phyloP scores from a whole-genome alignment of 2,113 vertebrate species.

The Psilopogon haemacephalus region DNA sequence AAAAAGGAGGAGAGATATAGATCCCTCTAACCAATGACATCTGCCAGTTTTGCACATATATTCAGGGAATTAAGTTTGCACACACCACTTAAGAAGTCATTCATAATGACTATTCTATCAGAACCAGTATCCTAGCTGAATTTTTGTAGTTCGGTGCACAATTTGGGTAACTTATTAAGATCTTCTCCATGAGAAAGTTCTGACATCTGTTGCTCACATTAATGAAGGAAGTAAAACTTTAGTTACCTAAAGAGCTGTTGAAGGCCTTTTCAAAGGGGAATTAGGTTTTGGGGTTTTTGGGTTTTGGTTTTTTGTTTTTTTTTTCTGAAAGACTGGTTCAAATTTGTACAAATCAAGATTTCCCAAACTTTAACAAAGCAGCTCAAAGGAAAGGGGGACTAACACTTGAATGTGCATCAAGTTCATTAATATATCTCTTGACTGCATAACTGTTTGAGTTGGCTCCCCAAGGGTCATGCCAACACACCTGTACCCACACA shows the following conservation, averaged over 20 bases:
- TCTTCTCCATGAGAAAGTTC: background rate
- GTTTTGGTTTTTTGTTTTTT: no score
- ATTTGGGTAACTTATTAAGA: background rate
- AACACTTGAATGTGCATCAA: background rate
- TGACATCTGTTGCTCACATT: background rate
- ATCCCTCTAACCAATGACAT: background rate
- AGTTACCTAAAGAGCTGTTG: background rate
- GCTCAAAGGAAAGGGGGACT: background rate
- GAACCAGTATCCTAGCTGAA: background rate
- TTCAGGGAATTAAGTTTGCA: background rate
- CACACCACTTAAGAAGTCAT: background rate
- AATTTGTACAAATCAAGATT: background rate
- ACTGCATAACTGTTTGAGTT: rapidly evolving
- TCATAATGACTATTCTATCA: background rate
- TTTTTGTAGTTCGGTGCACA: background rate
- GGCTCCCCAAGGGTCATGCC: background rate
- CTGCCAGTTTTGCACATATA: background rate
- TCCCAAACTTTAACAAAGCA: background rate
- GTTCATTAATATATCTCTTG: background rate
- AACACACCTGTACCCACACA: background rate
- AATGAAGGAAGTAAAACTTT: background rate
- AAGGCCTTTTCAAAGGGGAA: background rate
- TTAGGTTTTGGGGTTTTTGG: no score
- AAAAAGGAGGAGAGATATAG: background rate
- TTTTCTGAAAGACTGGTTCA: background rate